phyloP scores from a whole-genome alignment of 2,797 vertebrate species.

The Chaunax sp. region DNA sequence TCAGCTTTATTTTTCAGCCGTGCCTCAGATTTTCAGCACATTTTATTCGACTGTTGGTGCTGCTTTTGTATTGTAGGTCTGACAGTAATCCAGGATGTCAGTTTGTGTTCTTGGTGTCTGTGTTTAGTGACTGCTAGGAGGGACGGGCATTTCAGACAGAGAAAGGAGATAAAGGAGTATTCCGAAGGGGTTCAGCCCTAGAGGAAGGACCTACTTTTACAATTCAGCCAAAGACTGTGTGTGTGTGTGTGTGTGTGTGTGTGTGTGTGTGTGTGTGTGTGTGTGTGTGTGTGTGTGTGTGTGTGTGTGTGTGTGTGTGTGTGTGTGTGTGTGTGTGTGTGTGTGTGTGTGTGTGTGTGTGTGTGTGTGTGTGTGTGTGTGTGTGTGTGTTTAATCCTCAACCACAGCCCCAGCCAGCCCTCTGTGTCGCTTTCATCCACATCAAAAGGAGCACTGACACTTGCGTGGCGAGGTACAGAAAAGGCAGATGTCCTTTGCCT shows the following conservation, averaged over 20 bases:
- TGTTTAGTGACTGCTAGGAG: conserved; percentile 67
- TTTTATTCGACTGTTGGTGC: conserved; percentile 51
- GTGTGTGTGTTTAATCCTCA: conserved; percentile 48
- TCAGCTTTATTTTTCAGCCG: conserved; percentile 30
- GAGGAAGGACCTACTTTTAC: conserved; percentile 68
- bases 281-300: conserved; percentile 13
- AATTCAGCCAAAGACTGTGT: conserved; percentile 24
- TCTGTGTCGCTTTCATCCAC: conserved; percentile 66
- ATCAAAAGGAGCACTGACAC: conserved; percentile 62
- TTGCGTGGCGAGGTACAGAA: conserved; percentile 32
- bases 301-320: conserved; percentile 9
- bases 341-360: not conserved
- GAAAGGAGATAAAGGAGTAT: conserved; percentile 59
- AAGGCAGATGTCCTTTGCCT: conserved; percentile 24
- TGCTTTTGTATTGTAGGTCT: conserved; percentile 50
- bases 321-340: conserved; percentile 6
- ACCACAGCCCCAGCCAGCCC: conserved; percentile 22
- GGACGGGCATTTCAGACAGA: conserved; percentile 63
- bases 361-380: conserved; percentile 4
- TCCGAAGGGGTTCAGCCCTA: conserved; percentile 63
- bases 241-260: not conserved
- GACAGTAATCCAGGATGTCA: conserved; percentile 72
- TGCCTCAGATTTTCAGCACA: conserved; percentile 42
- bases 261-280: conserved; percentile 7
- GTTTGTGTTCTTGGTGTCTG: conserved; percentile 61